Conservation (phyloP, 2,113 vertebrate species). For the human region DNA sequence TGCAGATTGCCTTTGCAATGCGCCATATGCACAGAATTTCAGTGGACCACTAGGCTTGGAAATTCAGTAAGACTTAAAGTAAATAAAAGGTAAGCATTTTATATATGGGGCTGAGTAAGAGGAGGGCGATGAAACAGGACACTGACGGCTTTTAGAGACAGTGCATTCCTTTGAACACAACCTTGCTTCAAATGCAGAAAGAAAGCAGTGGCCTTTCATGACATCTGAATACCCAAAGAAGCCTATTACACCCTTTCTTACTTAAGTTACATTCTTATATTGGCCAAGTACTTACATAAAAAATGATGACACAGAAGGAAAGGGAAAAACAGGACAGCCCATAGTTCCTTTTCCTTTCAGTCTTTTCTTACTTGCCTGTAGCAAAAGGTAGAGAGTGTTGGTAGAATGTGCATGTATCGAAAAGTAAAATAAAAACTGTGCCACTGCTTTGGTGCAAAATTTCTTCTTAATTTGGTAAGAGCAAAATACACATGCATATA, state of each 20-base stretch:
- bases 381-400: not conserved
- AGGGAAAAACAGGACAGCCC: not conserved
- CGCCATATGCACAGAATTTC: not conserved
- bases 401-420: not conserved
- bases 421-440: not conserved
- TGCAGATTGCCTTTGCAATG: not conserved
- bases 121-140: not conserved
- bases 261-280: not conserved
- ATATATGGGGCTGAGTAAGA: not conserved
- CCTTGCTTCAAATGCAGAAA: not conserved
- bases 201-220: not conserved
- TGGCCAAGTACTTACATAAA: not conserved
- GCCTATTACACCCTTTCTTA: not conserved
- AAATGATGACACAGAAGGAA: not conserved
- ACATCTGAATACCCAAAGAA: not conserved
- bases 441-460: not conserved
- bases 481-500: not conserved
- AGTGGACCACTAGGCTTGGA: not conserved
- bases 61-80: not conserved
- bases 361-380: not conserved
- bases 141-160: not conserved
- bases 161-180: not conserved
- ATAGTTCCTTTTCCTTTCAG: not conserved
- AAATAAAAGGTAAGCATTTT: not conserved
- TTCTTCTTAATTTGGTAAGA: not conserved